Base-by-base conservation (phyloP, 92 coral and sea anemone genomes). In the Isaurus tuberculatus region DNA sequence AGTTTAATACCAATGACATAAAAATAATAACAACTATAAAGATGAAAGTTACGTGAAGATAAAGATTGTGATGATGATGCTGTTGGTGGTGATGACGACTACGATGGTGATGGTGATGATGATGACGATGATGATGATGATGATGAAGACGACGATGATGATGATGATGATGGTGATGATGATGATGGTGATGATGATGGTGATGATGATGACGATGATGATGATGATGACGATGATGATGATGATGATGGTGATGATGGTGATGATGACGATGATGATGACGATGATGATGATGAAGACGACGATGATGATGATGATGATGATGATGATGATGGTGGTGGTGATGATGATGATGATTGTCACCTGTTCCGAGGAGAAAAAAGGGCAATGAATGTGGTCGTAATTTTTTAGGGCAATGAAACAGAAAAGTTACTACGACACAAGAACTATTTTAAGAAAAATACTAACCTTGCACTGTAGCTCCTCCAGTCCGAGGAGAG, bases 401-500 rank as follows among this genome's bases (percentile, higher is more conserved):
- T n/a, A n/a, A n/a, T n/a, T n/a, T n/a, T n/a, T n/a, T n/a, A n/a
- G n/a, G n/a, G n/a, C n/a, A n/a, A n/a, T n/a, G n/a, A n/a, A n/a
- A n/a, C n/a, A n/a, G n/a, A n/a, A n/a, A n/a, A n/a, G n/a, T n/a
- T n/a, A n/a, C n/a, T n/a, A n/a, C n/a, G n/a, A n/a, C n/a, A n/a
- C n/a, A n/a, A n/a, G n/a, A n/a, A n/a, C n/a, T n/a, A n/a, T n/a
- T n/a, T n/a, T 19, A 17, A 19, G 37, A 40, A 23, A n/a, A n/a
- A 32, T 26, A 43, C 83, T 13, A 60, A 95, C 98, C 99, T 88
- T 69, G 91, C 91, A 26, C 94, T 92, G 73, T 95, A 90, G 16
- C 93, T 92, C 63, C 91, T 89, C 99, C 99, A 96, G 23, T 94
- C 99, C 27, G 99, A 89, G 2, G 99, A 96, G 74, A 96, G 69